Base-by-base conservation (phyloP, 2,888 invertebrate genomes). In the Cheilosia scutellata region DNA sequence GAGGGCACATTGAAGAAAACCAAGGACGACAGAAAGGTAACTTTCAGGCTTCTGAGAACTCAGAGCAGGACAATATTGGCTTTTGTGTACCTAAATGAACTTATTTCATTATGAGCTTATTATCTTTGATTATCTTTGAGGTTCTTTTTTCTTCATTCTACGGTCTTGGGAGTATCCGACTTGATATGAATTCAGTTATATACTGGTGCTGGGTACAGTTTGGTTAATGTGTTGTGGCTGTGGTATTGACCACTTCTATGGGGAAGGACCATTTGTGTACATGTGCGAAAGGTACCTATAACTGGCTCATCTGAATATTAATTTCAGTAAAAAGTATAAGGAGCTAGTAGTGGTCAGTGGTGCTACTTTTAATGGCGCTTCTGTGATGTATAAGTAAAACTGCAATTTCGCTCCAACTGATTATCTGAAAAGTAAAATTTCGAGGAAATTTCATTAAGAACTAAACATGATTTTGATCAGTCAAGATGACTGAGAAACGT, bases 101-200 rank as follows among this genome's bases (percentile, higher is more conserved):
- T 86, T 86, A 86, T 86, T 82, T 86, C 76, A 82, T 76, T 75
- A 72, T 72, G 82, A 71, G 71, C 80, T 82, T 86, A 86, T 86
- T 86, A 82, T 82, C 84, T 76, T 37, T 76, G 71, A 86, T 86
- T 84, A 71, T 84, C 63, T 68, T 57, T 72, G 66, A 66, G 82
- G 51, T 70, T 63, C 58, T 63, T 16, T 20, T 27, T 57, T 47
- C 11, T 11, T 25, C 53, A 4, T 37, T 37, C 4, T 70, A 7
- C 29, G 53, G 57, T 33, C 25, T 25, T 4, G 33, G 42, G n/a
- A 44, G 62, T 33, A 74, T 74, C 42, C 44, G 49, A 72, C 51
- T 62, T 29, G 42, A 42, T 62, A 72, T 31, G 49, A 51, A 2
- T 31, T 37, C 11, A 4, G 37, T n/a, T n/a, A n/a, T 37, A 37